Evolutionary conservation across 2,113 vertebrate genomes (phyloP).

Genomic region (Sceloporus tristichus): DNA sequence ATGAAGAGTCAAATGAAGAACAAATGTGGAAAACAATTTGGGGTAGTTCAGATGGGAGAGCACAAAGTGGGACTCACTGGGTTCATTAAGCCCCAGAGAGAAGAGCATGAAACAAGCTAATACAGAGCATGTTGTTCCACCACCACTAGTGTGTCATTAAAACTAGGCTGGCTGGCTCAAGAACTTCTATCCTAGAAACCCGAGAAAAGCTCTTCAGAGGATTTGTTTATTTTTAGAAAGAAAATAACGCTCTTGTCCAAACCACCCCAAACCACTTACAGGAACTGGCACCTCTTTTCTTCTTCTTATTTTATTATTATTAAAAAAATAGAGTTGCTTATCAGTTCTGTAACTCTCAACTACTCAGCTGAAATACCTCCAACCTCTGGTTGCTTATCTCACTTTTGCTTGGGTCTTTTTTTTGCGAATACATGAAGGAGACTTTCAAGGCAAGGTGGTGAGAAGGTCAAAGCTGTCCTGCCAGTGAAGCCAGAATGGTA

Average conservation of each 20-base stretch:
- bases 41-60: neutral
- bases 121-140: neutral
- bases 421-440: conserved; percentile 58
- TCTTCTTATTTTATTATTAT: too few relatives aligned
- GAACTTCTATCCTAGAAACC: neutral
- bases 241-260: neutral
- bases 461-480: neutral
- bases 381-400: conserved; percentile 35
- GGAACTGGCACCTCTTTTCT: neutral
- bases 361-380: neutral
- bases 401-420: neutral
- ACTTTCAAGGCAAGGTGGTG: conserved; percentile 40
- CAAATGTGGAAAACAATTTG: neutral
- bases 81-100: neutral
- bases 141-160: rapidly evolving
- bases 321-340: neutral
- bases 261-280: rapidly evolving
- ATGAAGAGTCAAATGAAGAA: neutral
- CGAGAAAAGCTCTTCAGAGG: neutral
- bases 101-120: neutral
- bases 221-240: neutral
- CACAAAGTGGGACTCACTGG: neutral
- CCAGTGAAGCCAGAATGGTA: neutral
- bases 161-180: neutral
- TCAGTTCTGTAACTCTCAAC: neutral